These are phyloP conservation scores for Nomada lathburiana DNA, from an alignment of 2,888 invertebrate species.

Conservation along the genomic window DNA sequence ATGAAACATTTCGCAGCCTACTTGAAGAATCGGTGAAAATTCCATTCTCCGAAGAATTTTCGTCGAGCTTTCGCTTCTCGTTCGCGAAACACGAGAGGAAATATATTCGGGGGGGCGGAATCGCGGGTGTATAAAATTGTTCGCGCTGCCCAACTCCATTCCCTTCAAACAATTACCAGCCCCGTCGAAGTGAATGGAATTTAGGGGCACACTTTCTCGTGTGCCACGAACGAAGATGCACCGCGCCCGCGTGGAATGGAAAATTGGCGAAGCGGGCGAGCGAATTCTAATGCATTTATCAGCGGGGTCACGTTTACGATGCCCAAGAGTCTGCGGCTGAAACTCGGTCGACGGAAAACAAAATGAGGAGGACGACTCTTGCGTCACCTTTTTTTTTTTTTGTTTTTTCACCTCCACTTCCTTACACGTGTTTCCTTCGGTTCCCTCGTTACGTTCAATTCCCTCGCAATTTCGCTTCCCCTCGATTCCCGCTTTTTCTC, in stretches of 20 bases:
- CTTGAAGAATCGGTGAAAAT: not conserved
- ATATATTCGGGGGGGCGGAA: not conserved
- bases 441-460: not conserved
- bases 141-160: not conserved
- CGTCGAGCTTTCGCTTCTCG: not conserved
- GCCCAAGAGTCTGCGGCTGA: constrained; percentile 41
- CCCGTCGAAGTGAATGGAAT: constrained; percentile 27
- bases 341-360: constrained; percentile 39
- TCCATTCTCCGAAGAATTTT: not conserved
- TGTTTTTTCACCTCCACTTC: too few species aligned
- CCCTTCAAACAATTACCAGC: constrained; percentile 11
- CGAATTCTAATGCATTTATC: constrained; percentile 56
- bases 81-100: not conserved
- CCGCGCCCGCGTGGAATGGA: not conserved
- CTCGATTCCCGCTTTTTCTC: not conserved
- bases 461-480: not conserved
- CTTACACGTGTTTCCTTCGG: not conserved
- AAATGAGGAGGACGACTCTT: constrained; percentile 17
- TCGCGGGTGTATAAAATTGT: not conserved
- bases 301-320: constrained; percentile 50
- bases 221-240: constrained; percentile 31
- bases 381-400: not conserved
- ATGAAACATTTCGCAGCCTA: too few species aligned
- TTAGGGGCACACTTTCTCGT: constrained; percentile 23
- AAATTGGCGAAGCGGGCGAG: constrained; percentile 20